These are phyloP conservation scores for Heliconius cydno DNA, from an alignment of 2,888 invertebrate genomes.

Conservation along the genomic window DNA sequence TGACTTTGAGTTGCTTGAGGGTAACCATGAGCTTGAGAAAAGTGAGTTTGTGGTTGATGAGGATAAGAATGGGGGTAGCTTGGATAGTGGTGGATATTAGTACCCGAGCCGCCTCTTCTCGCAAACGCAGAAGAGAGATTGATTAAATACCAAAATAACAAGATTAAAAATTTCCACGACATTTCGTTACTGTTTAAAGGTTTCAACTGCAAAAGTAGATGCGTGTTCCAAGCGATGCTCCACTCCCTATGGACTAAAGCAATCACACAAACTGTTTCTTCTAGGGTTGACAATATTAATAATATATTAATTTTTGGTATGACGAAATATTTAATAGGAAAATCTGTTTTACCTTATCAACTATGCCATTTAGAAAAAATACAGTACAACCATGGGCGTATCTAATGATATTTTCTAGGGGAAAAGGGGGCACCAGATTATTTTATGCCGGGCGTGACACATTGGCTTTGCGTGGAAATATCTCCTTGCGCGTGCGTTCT, in stretches of 20 bases:
- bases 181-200: constrained; percentile 14
- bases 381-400: no score
- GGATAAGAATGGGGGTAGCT: constrained; percentile 46
- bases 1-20: constrained; percentile 49
- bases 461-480: no score
- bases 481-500: no score
- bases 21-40: constrained; percentile 43
- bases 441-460: no score
- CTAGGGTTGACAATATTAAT: constrained; percentile 13
- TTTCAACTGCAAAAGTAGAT: constrained; percentile 27
- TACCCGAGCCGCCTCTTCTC: constrained; percentile 26
- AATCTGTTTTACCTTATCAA: background rate
- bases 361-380: no score
- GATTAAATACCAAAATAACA: constrained; percentile 23
- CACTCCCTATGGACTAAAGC: constrained; percentile 30
- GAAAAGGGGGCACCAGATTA: no score
- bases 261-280: constrained; percentile 28
- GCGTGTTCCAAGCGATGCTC: constrained; percentile 25
- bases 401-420: no score
- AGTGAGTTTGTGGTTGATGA: constrained; percentile 39
- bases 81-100: constrained; percentile 29
- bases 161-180: constrained; percentile 28
- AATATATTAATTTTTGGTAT: background rate
- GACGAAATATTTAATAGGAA: background rate
- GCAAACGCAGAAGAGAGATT: constrained; percentile 5